Base-by-base conservation (phyloP, 2,888 invertebrate species). In the Pheosia tremula region DNA sequence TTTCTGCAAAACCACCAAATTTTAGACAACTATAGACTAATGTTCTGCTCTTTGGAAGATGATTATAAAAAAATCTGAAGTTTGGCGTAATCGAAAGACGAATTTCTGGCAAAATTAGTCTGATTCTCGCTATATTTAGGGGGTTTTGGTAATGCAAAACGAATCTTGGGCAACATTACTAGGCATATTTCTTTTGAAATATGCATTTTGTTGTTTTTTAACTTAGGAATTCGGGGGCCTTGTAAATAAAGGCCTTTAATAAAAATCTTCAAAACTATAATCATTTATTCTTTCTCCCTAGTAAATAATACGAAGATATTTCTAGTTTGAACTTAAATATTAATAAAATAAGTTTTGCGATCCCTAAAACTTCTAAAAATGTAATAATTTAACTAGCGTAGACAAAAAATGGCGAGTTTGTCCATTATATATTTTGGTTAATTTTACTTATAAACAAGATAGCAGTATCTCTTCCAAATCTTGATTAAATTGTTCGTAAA, bases 401-500 rank as follows among this genome's bases (percentile, higher is more conserved):
- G n/a, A 24, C 50, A 54, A 71, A 66, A 55, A 67, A 67, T 61
- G 63, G 64, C 60, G 66, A 64, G 63, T 57, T 60, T 58, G 56
- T 62, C 60, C 58, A 63, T 69, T 65, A 64, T 60, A 64, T 66
- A 66, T 74, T 74, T 74, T 65, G 57, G 64, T 68, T 66, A 67
- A 70, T 67, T 69, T 70, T 65, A 68, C 67, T 75, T 75, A 71
- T 75, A 78, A 77, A 75, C 73, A 78, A 76, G 75, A 75, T 72
- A 68, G 66, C 69, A 59, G 73, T 78, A 77, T 75, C 72, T 77
- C 60, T 68, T 59, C 55, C 57, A 63, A 64, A 81, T 77, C 76
- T 76, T 80, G 79, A 79, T 80, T 75, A 77, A 81, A 74, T 76
- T 76, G 72, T 80, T 78, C 71, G 71, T 74, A 71, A 78, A 81